Evolutionary conservation across 1,140 invertebrate species (phyloP), one percentile per base, ranked within the genome.

Genomic region (Helicoverpa zea): DNA sequence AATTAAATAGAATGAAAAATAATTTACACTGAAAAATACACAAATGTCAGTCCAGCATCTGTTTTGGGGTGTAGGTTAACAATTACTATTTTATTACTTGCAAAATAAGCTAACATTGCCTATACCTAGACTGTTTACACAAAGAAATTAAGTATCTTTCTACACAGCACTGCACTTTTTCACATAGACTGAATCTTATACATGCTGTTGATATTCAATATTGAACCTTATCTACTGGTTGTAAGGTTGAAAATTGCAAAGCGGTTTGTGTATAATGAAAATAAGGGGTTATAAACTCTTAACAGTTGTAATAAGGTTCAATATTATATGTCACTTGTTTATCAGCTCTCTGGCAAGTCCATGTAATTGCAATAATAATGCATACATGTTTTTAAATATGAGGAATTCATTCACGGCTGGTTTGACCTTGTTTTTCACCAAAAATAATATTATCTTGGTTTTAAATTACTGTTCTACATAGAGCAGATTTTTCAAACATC

Each of bases 181-280:
- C 14, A 64, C 30, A 43, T 56, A 56, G 29, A 64, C 61, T 64
- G 13, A 64, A 64, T 18, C 16, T 9, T n/a, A 64, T 5, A 63
- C n/a, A 13, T 43, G n/a, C 16, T 58, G n/a, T 10, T 12, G 2
- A 43, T 30, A 49, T 47, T 11, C 18, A 35, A 66, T 49, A 66
- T 66, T 66, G 63, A 66, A 66, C 63, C 16, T 66, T 66, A 49
- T 18, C 2, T 2, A 11, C 16, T 35, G 9, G 9, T 1, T 11
- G n/a, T 66, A 66, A 47, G n/a, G 43, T 66, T 66, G n/a, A 66
- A 66, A 66, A 66, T 66, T 59, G n/a, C 7, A 11, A 7, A 59
- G 11, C 23, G 13, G 5, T 43, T 43, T 43, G 49, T 18, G 49
- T 18, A 9, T 12, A 2, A 11, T 7, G 63, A 4, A 18, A 3